A percentile compares a stretch with the other conserved stretches of the same genome.
Evolutionary conservation across 2,113 vertebrate species (phyloP).

Genomic region (Leptocoma aspasia): DNA sequence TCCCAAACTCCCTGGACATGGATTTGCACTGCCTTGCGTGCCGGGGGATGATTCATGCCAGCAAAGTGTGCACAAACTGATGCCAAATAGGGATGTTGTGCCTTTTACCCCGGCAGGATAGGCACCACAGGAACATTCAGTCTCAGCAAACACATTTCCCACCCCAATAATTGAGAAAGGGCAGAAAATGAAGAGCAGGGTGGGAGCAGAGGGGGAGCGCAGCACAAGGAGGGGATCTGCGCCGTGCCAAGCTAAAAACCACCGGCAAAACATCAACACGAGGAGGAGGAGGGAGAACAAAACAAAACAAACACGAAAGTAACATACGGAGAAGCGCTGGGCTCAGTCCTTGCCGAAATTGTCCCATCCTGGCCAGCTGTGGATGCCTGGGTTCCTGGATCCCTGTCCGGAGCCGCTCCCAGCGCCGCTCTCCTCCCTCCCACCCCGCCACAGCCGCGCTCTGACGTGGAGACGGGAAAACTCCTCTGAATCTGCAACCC

Average conservation of each 20-base stretch:
- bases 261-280: background rate
- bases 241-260: background rate
- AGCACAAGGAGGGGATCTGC: background rate
- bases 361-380: background rate
- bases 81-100: background rate
- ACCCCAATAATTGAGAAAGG: background rate
- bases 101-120: background rate
- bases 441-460: background rate
- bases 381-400: background rate
- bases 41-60: background rate
- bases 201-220: background rate
- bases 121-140: rapidly evolving
- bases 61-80: background rate
- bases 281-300: too few relatives aligned
- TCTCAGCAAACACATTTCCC: rapidly evolving
- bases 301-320: background rate
- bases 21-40: rapidly evolving
- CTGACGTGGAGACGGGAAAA: background rate
- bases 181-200: background rate
- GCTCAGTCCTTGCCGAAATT: background rate
- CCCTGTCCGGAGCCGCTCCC: background rate
- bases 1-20: background rate
- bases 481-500: background rate
- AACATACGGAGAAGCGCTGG: conserved; percentile 4
- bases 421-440: background rate